phyloP scores from a whole-genome alignment of 2,888 invertebrate species.

The Napeogenes sylphis region DNA sequence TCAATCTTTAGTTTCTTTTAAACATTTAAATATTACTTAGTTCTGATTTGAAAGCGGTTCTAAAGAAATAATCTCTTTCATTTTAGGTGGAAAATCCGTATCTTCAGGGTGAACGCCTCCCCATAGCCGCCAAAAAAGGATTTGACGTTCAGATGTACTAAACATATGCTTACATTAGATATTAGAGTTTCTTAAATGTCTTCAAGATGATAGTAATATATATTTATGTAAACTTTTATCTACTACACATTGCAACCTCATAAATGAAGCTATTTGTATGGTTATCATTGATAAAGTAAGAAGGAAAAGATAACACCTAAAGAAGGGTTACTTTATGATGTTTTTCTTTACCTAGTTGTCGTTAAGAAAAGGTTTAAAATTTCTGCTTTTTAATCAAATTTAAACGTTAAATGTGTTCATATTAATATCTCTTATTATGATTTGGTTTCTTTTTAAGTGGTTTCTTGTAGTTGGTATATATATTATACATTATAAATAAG shows the following conservation, averaged over 20 bases:
- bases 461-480: neutral
- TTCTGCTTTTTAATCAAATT: neutral
- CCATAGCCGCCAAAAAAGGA: conserved; percentile 95
- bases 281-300: neutral
- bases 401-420: no score
- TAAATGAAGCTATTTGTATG: conserved; percentile 12
- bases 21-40: neutral
- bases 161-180: conserved; percentile 36
- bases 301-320: conserved; percentile 3
- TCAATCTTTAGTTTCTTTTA: neutral
- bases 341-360: neutral
- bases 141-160: conserved; percentile 79
- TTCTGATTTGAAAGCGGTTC: no score
- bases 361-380: neutral
- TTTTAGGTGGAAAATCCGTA: conserved; percentile 88
- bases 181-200: conserved; percentile 37
- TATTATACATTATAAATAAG: no score
- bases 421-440: no score
- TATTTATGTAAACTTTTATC: conserved; percentile 31
- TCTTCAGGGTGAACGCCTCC: conserved; percentile 89
- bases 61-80: conserved; percentile 12
- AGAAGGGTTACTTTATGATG: conserved; percentile 14
- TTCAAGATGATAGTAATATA: conserved; percentile 28
- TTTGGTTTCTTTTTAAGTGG: neutral
- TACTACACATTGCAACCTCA: conserved; percentile 50